A percentile compares a stretch with the other conserved stretches of the same genome.
Conservation (phyloP, 2,888 invertebrate species). For the Drymonia ruficornis region DNA sequence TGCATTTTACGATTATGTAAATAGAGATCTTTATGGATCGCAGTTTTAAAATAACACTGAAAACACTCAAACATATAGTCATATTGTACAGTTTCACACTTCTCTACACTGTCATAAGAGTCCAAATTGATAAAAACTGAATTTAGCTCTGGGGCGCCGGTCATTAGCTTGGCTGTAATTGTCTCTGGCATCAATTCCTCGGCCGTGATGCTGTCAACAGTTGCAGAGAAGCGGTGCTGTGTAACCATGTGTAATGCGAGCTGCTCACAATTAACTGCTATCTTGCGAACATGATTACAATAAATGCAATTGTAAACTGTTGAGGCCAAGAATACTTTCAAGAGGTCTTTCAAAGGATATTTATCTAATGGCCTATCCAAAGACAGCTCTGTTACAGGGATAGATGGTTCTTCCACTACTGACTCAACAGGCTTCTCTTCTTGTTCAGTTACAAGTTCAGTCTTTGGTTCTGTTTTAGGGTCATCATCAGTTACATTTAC, state of each 20-base stretch:
- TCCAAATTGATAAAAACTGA: slow-evolving; percentile 89
- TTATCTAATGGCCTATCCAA: slow-evolving; percentile 91
- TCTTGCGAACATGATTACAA: slow-evolving; percentile 93
- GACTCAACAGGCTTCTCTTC: slow-evolving; percentile 57
- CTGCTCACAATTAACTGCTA: slow-evolving; percentile 93
- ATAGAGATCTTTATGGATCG: slow-evolving; percentile 93
- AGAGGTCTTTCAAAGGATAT: slow-evolving; percentile 88
- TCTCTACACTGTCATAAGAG: slow-evolving; percentile 87
- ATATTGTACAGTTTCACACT: slow-evolving; percentile 82
- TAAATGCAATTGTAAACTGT: slow-evolving; percentile 91
- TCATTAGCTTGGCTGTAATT: slow-evolving; percentile 88
- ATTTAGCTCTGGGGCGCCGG: slow-evolving; percentile 86
- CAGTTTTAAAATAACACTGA: slow-evolving; percentile 91
- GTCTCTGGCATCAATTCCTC: slow-evolving; percentile 89
- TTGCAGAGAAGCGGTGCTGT: slow-evolving; percentile 92
- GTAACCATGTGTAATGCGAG: slow-evolving; percentile 91
- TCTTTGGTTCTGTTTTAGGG: slow-evolving; percentile 60
- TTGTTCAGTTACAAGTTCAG: slow-evolving; percentile 54
- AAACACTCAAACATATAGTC: slow-evolving; percentile 93
- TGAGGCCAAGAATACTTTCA: slow-evolving; percentile 89
- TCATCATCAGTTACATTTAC: slow-evolving; percentile 51
- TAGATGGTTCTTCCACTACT: slow-evolving; percentile 78
- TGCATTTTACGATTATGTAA: slow-evolving; percentile 95
- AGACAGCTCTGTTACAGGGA: slow-evolving; percentile 88
- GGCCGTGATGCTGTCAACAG: slow-evolving; percentile 90